phyloP scores from a whole-genome alignment of 2,113 vertebrate genomes.

The Austrofundulus limnaeus region DNA sequence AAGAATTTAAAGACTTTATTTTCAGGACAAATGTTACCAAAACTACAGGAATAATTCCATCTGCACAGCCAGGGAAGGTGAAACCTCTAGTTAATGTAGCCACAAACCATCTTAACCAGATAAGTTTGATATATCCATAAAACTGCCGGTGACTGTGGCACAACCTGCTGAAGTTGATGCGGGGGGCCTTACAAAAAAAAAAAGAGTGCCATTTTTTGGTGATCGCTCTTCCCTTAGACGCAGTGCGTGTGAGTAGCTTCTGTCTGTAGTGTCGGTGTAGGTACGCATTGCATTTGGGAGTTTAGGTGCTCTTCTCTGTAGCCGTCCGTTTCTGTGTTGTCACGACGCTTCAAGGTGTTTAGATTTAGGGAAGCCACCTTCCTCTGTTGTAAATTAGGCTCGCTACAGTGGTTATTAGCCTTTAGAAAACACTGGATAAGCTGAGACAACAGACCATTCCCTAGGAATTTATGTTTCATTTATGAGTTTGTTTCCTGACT shows the following conservation, averaged over 20 bases:
- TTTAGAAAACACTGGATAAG: conserved; percentile 58
- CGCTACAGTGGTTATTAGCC: conserved; percentile 35
- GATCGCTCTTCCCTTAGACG: conserved; percentile 45
- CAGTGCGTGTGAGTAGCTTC: conserved; percentile 63
- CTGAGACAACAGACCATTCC: conserved; percentile 45
- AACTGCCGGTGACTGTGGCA: conserved; percentile 38
- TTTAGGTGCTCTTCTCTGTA: conserved; percentile 60
- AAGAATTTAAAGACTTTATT: not conserved
- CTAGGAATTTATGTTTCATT: conserved; percentile 4
- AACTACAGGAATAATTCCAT: conserved; percentile 41
- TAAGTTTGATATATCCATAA: conserved; percentile 9
- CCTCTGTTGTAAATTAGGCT: conserved; percentile 34
- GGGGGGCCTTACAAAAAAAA: conserved; percentile 57
- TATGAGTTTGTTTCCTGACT: conserved; percentile 9
- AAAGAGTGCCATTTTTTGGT: conserved; percentile 41
- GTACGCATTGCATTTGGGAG: conserved; percentile 45
- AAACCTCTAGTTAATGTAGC: conserved; percentile 35
- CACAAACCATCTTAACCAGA: conserved; percentile 21
- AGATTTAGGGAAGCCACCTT: conserved; percentile 46
- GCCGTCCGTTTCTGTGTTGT: conserved; percentile 59
- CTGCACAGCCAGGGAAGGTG: conserved; percentile 22
- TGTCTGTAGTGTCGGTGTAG: conserved; percentile 52
- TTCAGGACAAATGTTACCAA: conserved; percentile 31
- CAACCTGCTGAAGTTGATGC: conserved; percentile 29
- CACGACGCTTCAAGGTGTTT: conserved; percentile 49